phyloP scores from a whole-genome alignment of 2,888 invertebrate genomes.

The Myopa tessellatipennis region DNA sequence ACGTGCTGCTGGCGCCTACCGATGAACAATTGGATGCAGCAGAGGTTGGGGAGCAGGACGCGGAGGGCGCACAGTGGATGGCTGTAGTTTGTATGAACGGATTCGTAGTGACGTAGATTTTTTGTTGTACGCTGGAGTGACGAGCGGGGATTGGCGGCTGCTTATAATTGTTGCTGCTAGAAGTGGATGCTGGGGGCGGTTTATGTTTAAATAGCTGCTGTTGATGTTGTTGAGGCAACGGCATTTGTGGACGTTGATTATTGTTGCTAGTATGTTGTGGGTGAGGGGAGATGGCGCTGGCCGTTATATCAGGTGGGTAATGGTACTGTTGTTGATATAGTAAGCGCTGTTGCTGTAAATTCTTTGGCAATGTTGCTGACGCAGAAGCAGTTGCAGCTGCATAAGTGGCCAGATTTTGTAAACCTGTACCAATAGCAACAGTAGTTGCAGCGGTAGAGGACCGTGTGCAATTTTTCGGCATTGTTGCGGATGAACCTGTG shows the following conservation, averaged over 20 bases:
- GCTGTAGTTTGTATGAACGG: conserved; percentile 68
- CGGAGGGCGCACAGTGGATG: conserved; percentile 62
- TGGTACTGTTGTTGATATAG: conserved; percentile 52
- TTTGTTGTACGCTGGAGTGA: conserved; percentile 67
- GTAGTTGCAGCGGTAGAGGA: conserved; percentile 40
- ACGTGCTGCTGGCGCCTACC: conserved; percentile 49
- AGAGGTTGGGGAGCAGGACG: conserved; percentile 53
- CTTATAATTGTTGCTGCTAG: conserved; percentile 50
- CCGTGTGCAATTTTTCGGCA: conserved; percentile 58
- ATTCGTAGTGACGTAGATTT: conserved; percentile 68
- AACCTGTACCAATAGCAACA: conserved; percentile 42
- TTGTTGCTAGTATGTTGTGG: conserved; percentile 57
- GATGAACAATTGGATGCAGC: conserved; percentile 57
- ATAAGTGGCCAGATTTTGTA: conserved; percentile 55
- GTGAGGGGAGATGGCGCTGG: conserved; percentile 51
- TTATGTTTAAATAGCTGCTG: conserved; percentile 45
- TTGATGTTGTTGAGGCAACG: conserved; percentile 57
- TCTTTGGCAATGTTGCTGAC: conserved; percentile 61
- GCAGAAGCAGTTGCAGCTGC: conserved; percentile 54
- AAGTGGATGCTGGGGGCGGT: conserved; percentile 20
- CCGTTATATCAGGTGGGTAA: not conserved
- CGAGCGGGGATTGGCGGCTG: conserved; percentile 65
- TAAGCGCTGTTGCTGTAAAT: conserved; percentile 56
- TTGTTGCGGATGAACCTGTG: conserved; percentile 57
- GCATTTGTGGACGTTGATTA: conserved; percentile 60